Evolutionary conservation across 2,797 vertebrate genomes (phyloP), one percentile per base, ranked within the genome.

Genomic region (Notolabrus celidotus): DNA sequence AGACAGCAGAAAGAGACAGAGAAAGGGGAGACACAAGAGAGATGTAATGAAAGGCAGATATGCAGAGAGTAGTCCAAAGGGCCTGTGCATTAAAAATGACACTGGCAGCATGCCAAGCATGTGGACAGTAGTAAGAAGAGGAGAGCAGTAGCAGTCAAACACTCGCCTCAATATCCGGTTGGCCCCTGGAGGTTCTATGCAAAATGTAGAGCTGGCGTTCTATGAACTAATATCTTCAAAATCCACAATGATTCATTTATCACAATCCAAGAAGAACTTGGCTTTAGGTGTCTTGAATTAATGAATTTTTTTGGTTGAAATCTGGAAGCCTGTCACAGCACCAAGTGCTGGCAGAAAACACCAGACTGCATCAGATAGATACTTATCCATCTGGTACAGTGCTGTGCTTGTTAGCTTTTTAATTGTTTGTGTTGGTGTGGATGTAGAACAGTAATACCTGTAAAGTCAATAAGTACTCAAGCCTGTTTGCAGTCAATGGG

Each of bases 221-320:
- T 70, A 58, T 67, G 73, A 88, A 79, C 74, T 82, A 88, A 92
- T 91, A 88, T 88, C 87, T 83, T 76, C 72, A 86, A 86, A 87
- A 88, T 85, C 77, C 82, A 82, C 76, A 86, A 73, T 76, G 77
- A 86, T 86, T 91, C 60, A 89, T 90, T 90, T 74, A 90, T 88
- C 87, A 86, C 76, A 76, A 74, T 78, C 80, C 85, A 77, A 85
- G 84, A 79, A 50, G 62, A 82, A 81, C 75, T 88, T 90, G 82
- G 83, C 90, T 89, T 87, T 69, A 86, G 81, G 88, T 87, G 76
- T 82, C 43, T 57, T 45, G 69, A 86, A 81, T 86, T 84, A 87
- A 90, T 90, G 52, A 79, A 59, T 82, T 78, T 85, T n/a, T 78
- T 83, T 67, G 80, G 67, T 71, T 69, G 71, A 75, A 87, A 66